These are phyloP conservation scores for Harpagifer antarcticus DNA, from an alignment of 2,797 vertebrate genomes.

Conservation along the genomic window DNA sequence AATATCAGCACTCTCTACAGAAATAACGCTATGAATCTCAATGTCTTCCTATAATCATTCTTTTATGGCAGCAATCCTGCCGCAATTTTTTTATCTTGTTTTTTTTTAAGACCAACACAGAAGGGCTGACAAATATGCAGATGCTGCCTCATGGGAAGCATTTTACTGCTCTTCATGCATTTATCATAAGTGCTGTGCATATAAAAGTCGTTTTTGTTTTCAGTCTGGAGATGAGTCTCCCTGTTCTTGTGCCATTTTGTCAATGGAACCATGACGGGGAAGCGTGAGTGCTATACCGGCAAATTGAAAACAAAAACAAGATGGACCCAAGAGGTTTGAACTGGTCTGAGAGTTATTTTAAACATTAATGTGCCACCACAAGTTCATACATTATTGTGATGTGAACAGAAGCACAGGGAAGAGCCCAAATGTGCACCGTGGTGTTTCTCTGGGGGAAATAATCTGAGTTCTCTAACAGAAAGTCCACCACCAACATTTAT, in stretches of 20 bases:
- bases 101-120: constrained; percentile 37
- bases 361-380: background rate
- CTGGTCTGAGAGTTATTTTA: background rate
- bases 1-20: constrained; percentile 37
- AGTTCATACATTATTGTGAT: constrained; percentile 3
- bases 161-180: constrained; percentile 51
- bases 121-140: constrained; percentile 62
- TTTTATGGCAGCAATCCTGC: constrained; percentile 42
- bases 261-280: background rate
- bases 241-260: constrained; percentile 7
- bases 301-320: constrained; percentile 18
- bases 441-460: background rate
- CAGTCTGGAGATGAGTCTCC: constrained; percentile 24
- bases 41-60: constrained; percentile 59
- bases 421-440: constrained; percentile 1
- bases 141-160: constrained; percentile 58
- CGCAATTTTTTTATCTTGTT: constrained; percentile 29
- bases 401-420: background rate
- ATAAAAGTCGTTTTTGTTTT: constrained; percentile 46
- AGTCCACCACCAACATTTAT: constrained; percentile 22
- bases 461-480: background rate
- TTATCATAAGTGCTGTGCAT: constrained; percentile 45
- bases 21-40: constrained; percentile 57
- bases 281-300: background rate
- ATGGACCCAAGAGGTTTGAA: constrained; percentile 14